Evolutionary conservation across 2,113 vertebrate genomes (phyloP), one percentile per base, ranked within the genome.

Genomic region (Tiliqua scincoides): DNA sequence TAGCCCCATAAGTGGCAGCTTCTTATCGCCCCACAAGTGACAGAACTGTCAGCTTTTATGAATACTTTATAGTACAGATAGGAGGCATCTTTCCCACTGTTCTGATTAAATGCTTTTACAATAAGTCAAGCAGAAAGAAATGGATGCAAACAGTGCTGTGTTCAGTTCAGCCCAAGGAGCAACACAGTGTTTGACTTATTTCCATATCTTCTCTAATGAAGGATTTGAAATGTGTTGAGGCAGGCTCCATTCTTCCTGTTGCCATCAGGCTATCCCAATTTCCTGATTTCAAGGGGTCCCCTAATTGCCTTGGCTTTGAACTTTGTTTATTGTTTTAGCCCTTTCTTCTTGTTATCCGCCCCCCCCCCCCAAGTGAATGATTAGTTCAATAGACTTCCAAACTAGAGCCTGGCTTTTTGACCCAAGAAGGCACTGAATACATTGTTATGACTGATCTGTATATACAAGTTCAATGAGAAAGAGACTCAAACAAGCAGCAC

Each of bases 71-170:
- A 89, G 65, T 61, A 54, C 23, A 70, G 54, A 83, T 61, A 85
- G 43, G 73, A 35, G 20, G 82, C 59, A 85, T 89, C 72, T 79
- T 52, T 86, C 87, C 3, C 37, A 27, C n/a, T 85, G 9, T 61
- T 89, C 86, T 85, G 87, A 91, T 87, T 87, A 83, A 2, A 48
- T 48, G 3, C 87, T 89, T 92, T 79, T 59, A 89, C 0, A 0
- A 84, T 10, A 83, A 1, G 54, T 54, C 84, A 91, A 87, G 86
- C 52, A 92, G 85, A 85, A 93, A 92, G 85, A 84, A 93, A 87
- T 54, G 91, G 78, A 95, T 89, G 93, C 63, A 95, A 93, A 92
- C 20, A 87, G 65, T 21, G 80, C 84, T n/a, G 88, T 92, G 81
- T 91, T 93, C 87, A 84, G 91, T 93, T 90, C 93, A 85, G 93